Evolutionary conservation across 2,113 vertebrate genomes (phyloP).

Genomic region (Rutilus rutilus): DNA sequence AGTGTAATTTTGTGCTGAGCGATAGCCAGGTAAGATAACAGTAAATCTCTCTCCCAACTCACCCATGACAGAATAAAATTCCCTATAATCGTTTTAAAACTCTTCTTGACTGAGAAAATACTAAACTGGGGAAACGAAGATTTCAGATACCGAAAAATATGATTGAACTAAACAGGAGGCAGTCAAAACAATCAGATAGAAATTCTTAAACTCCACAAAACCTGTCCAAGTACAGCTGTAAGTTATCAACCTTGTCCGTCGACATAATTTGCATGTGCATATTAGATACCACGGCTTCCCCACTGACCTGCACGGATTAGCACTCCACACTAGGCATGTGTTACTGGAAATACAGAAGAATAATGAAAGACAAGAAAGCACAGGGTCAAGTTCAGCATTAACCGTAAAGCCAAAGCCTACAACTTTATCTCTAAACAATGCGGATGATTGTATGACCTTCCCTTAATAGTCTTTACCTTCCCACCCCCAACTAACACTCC

Average conservation of each 20-base stretch:
- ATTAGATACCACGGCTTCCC: slow-evolving; percentile 6
- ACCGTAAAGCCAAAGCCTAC: neutral
- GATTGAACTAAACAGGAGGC: slow-evolving; percentile 7
- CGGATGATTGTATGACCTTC: slow-evolving; percentile 38
- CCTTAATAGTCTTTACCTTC: slow-evolving; percentile 29
- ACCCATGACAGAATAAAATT: slow-evolving; percentile 47
- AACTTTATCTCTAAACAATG: slow-evolving; percentile 51
- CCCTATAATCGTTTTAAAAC: slow-evolving; percentile 34
- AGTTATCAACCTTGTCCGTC: slow-evolving; percentile 33
- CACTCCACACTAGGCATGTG: neutral
- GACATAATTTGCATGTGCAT: slow-evolving; percentile 8
- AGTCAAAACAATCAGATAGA: slow-evolving; percentile 46
- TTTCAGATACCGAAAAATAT: neutral
- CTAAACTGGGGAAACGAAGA: slow-evolving; percentile 12
- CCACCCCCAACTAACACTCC: slow-evolving; percentile 3
- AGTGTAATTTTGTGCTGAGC: slow-evolving; percentile 49
- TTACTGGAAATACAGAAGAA: neutral
- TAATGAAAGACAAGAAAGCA: slow-evolving; percentile 10
- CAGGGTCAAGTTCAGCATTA: slow-evolving; percentile 24
- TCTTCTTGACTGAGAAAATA: slow-evolving; percentile 37
- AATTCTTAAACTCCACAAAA: slow-evolving; percentile 37
- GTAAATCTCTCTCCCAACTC: slow-evolving; percentile 36
- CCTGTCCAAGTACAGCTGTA: slow-evolving; percentile 39
- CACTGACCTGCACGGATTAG: slow-evolving; percentile 1
- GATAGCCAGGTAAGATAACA: slow-evolving; percentile 59